phyloP scores from a whole-genome alignment of 2,797 vertebrate species.

The Hyperoplus immaculatus region DNA sequence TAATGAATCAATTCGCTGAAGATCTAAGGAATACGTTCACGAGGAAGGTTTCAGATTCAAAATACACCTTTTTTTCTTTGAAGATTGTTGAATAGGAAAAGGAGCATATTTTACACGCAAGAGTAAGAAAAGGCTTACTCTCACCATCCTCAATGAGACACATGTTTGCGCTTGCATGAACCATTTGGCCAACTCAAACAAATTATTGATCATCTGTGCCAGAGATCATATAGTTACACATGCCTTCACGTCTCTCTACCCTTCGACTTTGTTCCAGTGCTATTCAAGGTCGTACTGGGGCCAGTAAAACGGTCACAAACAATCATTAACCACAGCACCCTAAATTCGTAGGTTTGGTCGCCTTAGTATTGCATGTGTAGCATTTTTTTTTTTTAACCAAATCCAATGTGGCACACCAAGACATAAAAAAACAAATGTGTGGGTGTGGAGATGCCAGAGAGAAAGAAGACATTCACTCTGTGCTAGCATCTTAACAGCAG shows the following conservation, averaged over 20 bases:
- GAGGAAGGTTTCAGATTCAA: not conserved
- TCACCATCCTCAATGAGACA: constrained; percentile 1
- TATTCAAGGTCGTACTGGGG: not conserved
- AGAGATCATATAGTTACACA: constrained; percentile 22
- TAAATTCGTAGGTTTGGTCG: not conserved
- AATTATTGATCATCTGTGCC: not conserved
- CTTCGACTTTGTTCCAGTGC: constrained; percentile 17
- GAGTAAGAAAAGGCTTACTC: not conserved
- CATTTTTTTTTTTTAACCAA: not conserved
- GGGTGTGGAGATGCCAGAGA: not conserved
- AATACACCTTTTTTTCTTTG: constrained; percentile 21
- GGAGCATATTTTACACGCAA: not conserved
- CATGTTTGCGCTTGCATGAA: constrained; percentile 13
- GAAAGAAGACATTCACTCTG: not conserved
- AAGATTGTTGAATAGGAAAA: constrained; percentile 7
- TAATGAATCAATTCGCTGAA: not conserved
- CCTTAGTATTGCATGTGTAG: not conserved
- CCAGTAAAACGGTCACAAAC: not conserved
- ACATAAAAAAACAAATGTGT: not conserved
- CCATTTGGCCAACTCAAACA: constrained; percentile 20
- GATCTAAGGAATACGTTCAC: constrained; percentile 3
- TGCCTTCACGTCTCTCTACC: not conserved
- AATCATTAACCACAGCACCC: constrained; percentile 1
- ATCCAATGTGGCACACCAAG: not conserved
- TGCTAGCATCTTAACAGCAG: not conserved